These are phyloP conservation scores for Creontiades dilutus DNA, from an alignment of 2,888 invertebrate genomes.

Conservation along the genomic window DNA sequence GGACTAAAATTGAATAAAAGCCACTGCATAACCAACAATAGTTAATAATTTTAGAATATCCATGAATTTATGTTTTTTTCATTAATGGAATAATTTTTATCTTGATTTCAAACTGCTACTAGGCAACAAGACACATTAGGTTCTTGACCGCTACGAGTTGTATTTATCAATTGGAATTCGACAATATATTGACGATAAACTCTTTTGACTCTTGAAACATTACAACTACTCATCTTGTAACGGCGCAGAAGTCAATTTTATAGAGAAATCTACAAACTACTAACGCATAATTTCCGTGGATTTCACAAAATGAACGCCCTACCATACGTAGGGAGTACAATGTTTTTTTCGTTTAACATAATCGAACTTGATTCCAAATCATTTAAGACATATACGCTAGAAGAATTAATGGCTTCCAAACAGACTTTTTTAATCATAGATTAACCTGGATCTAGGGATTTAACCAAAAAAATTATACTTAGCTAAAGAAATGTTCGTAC, in stretches of 20 bases:
- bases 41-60: conserved; percentile 30
- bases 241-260: background rate
- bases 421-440: background rate
- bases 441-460: background rate
- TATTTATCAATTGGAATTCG: no score
- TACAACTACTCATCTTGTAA: no score
- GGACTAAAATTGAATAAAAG: conserved; percentile 48
- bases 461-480: no score
- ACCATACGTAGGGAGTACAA: background rate
- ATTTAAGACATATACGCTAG: background rate
- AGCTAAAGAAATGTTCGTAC: no score
- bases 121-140: background rate
- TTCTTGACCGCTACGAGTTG: no score
- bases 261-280: background rate
- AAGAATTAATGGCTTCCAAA: background rate
- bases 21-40: background rate
- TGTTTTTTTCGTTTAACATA: background rate
- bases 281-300: background rate
- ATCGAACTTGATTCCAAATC: background rate
- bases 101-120: background rate
- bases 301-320: background rate
- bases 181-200: no score
- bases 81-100: conserved; percentile 2
- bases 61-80: background rate
- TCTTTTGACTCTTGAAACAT: no score